Conservation (phyloP, 2,113 vertebrate genomes). For the Sarotherodon lohbergeri region DNA sequence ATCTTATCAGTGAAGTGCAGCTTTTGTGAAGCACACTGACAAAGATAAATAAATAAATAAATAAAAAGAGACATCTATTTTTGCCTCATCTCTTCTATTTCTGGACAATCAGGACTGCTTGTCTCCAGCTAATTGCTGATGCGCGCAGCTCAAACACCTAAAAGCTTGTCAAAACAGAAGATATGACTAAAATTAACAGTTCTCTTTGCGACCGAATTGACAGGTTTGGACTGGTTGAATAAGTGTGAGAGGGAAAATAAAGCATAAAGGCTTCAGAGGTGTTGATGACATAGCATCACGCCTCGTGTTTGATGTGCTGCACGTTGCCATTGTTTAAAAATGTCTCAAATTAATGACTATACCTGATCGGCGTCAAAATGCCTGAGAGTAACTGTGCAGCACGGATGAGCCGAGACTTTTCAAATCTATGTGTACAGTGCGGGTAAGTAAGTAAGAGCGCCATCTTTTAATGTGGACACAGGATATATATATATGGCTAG, state of each 20-base stretch:
- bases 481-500: not conserved
- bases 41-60: not conserved
- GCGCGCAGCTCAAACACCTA: not conserved
- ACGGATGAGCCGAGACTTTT: not conserved
- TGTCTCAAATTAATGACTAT: not conserved
- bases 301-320: not conserved
- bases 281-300: slow-evolving; percentile 3
- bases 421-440: not conserved
- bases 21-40: not conserved
- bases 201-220: not conserved
- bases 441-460: not conserved
- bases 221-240: not conserved
- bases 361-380: not conserved
- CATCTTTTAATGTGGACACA: not conserved
- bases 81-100: not conserved
- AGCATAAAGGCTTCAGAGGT: not conserved
- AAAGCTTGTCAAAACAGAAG: slow-evolving; percentile 6
- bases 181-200: not conserved
- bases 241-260: not conserved
- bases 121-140: not conserved
- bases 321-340: not conserved
- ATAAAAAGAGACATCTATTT: not conserved
- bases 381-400: not conserved
- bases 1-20: not conserved
- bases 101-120: not conserved